Base-by-base conservation (phyloP, 2,113 vertebrate genomes). In the Chlorodrepanis virens region DNA sequence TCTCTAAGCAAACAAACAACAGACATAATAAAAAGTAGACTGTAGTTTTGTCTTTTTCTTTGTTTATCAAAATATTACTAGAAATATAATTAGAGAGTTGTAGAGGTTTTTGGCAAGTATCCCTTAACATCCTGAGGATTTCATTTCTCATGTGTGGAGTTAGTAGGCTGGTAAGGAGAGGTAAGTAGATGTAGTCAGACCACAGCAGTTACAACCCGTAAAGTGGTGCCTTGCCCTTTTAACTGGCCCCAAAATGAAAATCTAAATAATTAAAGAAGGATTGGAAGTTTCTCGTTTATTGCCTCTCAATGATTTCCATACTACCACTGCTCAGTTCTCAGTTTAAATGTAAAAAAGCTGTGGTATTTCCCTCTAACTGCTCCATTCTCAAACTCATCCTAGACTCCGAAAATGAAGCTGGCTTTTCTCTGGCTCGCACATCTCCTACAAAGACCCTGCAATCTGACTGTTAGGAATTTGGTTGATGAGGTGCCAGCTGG, bases 401-500 rank as follows among this genome's bases (percentile, higher is more conserved):
- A 31, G 54, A 54, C 50, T 83, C 50, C 69, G 64, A 91, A 96
- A 93, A 45, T 35, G 33, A 94, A 92, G 65, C 45, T 84, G 70
- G 22, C 5, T 76, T 94, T 94, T 67, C 75, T 93, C 67, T 83
- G 87, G 65, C 61, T 91, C 22, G 11, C 59, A 85, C 3, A 0
- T 60, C 64, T 88, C 68, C 44, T 67, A 24, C 37, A 65, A 91
- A 96, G 70, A 52, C 45, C 11, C 22, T 63, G 42, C 39, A 79
- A 45, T 90, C 57, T 89, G 67, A 82, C 83, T 92, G 56, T 27
- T n/a, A 89, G 68, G 67, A 91, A 92, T 94, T 76, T 21, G 33
- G 61, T 80, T 94, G 87, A 93, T 74, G 68, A 65, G 40, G 9
- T 70, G 65, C 90, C 94, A 96, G 56, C 45, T 96, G 93, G 90